Conservation (phyloP, 1,140 invertebrate species). For the Neotoxoptera formosana region DNA sequence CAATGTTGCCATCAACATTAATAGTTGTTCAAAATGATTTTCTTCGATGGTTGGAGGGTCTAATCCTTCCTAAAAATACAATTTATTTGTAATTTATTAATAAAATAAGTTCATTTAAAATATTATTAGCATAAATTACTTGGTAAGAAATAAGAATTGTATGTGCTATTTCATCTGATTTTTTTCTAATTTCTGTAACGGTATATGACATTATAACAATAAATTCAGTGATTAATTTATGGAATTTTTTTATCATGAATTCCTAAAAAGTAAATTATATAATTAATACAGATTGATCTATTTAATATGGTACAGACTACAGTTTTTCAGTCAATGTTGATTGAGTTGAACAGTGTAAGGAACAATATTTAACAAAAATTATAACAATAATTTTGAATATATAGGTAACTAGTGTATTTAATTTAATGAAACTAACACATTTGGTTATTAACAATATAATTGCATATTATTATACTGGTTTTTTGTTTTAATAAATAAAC, state of each 20-base stretch:
- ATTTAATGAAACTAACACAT: too few species aligned
- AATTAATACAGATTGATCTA: too few species aligned
- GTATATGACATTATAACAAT: conserved; percentile 92
- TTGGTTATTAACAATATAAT: too few species aligned
- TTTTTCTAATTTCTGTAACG: conserved; percentile 80
- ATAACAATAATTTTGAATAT: too few species aligned
- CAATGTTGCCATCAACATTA: conserved; percentile 79
- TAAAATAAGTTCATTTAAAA: neutral
- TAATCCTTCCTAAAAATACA: conserved; percentile 72
- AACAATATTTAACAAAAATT: too few species aligned
- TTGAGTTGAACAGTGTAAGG: too few species aligned
- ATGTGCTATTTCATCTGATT: conserved; percentile 88
- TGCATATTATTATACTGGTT: too few species aligned
- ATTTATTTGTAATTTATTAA: neutral
- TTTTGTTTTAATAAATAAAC: too few species aligned
- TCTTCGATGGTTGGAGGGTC: conserved; percentile 78
- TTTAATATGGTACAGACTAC: too few species aligned
- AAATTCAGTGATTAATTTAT: conserved; percentile 89
- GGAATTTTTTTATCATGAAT: conserved; percentile 84
- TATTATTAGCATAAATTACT: conserved; percentile 59
- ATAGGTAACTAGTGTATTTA: too few species aligned
- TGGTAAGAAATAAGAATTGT: conserved; percentile 80
- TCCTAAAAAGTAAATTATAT: conserved; percentile 63
- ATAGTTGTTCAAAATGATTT: conserved; percentile 83
- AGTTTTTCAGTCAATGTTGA: too few species aligned